Base-by-base conservation (phyloP, 2,113 vertebrate genomes). In the Lutjanus erythropterus region DNA sequence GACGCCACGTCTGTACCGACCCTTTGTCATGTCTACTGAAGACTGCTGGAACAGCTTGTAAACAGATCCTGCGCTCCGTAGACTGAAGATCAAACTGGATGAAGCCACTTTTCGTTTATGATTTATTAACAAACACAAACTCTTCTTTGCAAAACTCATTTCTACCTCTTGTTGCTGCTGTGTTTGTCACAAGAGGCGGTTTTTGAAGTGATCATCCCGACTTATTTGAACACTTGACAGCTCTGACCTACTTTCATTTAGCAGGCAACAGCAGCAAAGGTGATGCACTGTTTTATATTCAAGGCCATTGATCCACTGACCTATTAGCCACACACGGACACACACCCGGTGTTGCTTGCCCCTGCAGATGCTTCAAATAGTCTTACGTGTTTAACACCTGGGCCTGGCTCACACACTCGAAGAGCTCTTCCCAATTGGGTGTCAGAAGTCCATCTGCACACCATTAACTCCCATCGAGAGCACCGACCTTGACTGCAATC, bases 171-270 rank as follows among this genome's bases (percentile, higher is more conserved):
- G 35, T 25, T 84, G 58, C 71, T 31, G 78, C 29, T 84, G n/a
- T n/a, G n/a, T n/a, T n/a, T n/a, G 49, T 83, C 78, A 85, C 39
- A 41, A 37, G 33, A 70, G 31, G 52, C 8, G 0, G 9, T 61
- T 74, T 84, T 61, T 78, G 49, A 80, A 18, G 16, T 46, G 5
- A 66, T 75, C 78, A 29, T 60, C 35, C 21, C 35, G 50, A 66
- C 49, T 58, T 33, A 47, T 79, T 37, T 65, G 29, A 44, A 50
- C 71, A 39, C 62, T 70, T 80, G 78, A 82, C 67, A 64, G 70
- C 60, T 81, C 66, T 84, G 71, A 88, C 81, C 85, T 73, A 79
- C 50, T 80, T 86, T 65, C 73, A 73, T 91, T 89, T 86, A 75
- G 56, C 50, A 71, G 62, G 25, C 60, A 47, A 19, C 50, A n/a